Evolutionary conservation across 2,113 vertebrate species (phyloP).

Genomic region (Mormoops blainvillei): DNA sequence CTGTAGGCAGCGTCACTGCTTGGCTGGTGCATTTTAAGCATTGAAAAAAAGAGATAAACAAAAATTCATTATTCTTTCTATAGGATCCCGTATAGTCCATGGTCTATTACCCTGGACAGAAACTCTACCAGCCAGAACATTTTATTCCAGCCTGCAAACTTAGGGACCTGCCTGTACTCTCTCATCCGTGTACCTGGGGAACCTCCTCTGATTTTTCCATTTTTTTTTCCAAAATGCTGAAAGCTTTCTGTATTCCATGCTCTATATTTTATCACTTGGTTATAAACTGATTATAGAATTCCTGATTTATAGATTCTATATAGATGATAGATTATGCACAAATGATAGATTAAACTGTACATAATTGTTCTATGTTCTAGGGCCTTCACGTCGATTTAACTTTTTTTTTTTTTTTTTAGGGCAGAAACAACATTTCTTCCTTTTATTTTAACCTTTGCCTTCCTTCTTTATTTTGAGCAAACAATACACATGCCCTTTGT

Average conservation of each 20-base stretch:
- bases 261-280: neutral
- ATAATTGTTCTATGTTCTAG: neutral
- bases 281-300: neutral
- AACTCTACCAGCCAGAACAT: neutral
- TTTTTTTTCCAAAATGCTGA: neutral
- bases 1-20: accelerated
- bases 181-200: accelerated
- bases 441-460: neutral
- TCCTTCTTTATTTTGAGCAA: neutral
- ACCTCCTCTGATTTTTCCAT: neutral
- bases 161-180: neutral
- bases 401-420: neutral
- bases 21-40: neutral
- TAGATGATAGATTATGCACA: neutral
- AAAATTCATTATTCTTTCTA: neutral
- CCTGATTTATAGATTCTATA: neutral
- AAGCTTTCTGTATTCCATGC: neutral
- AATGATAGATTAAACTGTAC: neutral
- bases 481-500: neutral
- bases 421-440: neutral
- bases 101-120: neutral
- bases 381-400: neutral
- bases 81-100: neutral
- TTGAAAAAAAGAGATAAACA: neutral
- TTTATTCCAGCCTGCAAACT: neutral